Conservation (phyloP, 1,140 invertebrate species). For the Formica exsecta region DNA sequence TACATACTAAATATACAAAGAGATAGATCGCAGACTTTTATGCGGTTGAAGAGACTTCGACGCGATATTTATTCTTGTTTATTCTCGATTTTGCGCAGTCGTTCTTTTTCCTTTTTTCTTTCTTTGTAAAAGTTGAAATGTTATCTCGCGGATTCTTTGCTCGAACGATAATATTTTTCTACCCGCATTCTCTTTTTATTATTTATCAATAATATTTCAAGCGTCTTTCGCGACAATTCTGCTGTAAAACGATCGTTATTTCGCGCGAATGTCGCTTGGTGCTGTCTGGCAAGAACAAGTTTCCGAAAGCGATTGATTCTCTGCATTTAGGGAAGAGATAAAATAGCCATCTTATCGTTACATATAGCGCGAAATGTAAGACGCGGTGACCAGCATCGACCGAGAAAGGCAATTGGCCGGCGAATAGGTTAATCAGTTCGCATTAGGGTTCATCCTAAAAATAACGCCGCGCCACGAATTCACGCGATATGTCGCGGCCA, state of each 20-base stretch:
- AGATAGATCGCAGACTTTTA: constrained; percentile 33
- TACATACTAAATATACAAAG: constrained; percentile 31
- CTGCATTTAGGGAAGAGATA: neutral
- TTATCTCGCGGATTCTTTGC: neutral
- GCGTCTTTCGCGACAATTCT: neutral
- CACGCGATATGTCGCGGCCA: constrained; percentile 69
- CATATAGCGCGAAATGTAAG: constrained; percentile 34
- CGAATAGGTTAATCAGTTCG: constrained; percentile 60
- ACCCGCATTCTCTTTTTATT: neutral
- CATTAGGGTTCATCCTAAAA: constrained; percentile 68
- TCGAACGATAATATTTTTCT: neutral
- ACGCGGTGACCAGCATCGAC: neutral
- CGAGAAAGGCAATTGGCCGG: constrained; percentile 53
- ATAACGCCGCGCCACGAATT: constrained; percentile 77
- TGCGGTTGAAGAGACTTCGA: neutral
- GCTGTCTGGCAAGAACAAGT: neutral
- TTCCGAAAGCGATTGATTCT: neutral
- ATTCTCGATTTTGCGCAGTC: neutral
- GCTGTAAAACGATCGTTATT: neutral
- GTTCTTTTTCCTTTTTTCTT: neutral
- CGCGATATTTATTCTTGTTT: constrained; percentile 40
- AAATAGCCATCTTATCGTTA: neutral
- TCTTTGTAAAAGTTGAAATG: neutral
- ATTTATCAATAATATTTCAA: constrained; percentile 10
- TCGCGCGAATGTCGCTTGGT: neutral